Base-by-base conservation (phyloP, 1,140 invertebrate species). In the Drosophila nigromelanica region DNA sequence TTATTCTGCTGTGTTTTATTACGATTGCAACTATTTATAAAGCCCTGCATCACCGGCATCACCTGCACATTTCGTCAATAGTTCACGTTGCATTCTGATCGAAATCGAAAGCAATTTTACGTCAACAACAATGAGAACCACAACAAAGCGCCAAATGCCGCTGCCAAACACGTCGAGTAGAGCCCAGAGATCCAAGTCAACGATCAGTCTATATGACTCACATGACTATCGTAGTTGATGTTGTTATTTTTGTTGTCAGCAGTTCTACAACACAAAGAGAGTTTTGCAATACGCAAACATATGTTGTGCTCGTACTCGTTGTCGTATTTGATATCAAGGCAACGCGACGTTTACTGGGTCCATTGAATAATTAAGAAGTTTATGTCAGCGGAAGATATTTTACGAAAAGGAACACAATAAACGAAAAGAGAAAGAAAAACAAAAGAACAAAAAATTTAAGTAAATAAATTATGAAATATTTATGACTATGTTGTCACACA, bases 381-480 rank as follows among this genome's bases (percentile, higher is more conserved):
- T 47, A 63, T 60, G 37, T 58, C 61, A 70, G 64, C 80, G 80
- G 73, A 83, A 76, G 76, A 40, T 14, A 37, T 47, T 42, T 62
- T 40, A 40, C 30, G 56, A n/a, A 48, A 14, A 10, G 21, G 10
- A 47, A 71, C 27, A 33, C 6, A 37, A 18, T 4, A 48, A 27
- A 39, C 21, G 11, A 8, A 67, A 37, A 12, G 54, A 37, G 14
- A 33, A 39, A 39, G 59, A 27, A 35, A 43, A 24, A 63, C 62
- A 74, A 52, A 35, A 35, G 7, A 47, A 71, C 27, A 33, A 6
- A 35, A 10, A 37, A 18, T 8, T 60, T 70, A 52, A 18, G 54
- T 39, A 72, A 58, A 72, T 37, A 14, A 58, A 64, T 86, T 86
- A 87, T 87, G 82, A 86, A 87, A 86, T 76, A 82, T 82, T 81